These are phyloP conservation scores for Agrochola circellaris DNA, from an alignment of 2,888 invertebrate genomes.

Conservation along the genomic window DNA sequence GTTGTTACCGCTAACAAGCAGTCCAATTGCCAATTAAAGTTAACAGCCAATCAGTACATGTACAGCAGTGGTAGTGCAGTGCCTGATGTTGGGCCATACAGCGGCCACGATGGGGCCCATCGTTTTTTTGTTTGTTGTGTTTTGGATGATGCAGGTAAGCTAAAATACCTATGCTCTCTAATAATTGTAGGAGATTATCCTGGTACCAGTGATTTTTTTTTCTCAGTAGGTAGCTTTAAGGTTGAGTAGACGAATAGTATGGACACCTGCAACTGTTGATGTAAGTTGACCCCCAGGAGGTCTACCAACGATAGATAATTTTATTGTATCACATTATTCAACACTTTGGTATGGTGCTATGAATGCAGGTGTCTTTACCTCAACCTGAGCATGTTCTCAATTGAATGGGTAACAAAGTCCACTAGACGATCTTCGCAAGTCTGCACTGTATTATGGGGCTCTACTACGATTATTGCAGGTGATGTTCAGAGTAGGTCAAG, in stretches of 20 bases:
- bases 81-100: conserved; percentile 17
- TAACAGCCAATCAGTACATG: conserved; percentile 23
- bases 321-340: neutral
- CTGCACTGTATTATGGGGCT: neutral
- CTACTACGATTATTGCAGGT: neutral
- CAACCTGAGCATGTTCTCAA: neutral
- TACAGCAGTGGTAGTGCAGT: conserved; percentile 17
- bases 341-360: neutral
- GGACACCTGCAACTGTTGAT: neutral
- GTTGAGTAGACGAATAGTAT: neutral
- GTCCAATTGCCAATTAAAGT: conserved; percentile 45
- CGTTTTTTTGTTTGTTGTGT: conserved; percentile 22
- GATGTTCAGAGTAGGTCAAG: neutral
- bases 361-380: neutral
- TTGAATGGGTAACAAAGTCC: neutral
- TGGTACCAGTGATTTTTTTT: neutral
- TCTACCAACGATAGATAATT: neutral
- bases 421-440: neutral
- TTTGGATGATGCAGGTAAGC: conserved; percentile 50
- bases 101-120: conserved; percentile 20
- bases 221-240: neutral
- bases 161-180: neutral
- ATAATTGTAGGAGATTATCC: neutral
- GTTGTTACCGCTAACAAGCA: conserved; percentile 32
- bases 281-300: neutral